phyloP scores from a whole-genome alignment of 2,888 invertebrate genomes.

The Slavum lentiscoides region DNA sequence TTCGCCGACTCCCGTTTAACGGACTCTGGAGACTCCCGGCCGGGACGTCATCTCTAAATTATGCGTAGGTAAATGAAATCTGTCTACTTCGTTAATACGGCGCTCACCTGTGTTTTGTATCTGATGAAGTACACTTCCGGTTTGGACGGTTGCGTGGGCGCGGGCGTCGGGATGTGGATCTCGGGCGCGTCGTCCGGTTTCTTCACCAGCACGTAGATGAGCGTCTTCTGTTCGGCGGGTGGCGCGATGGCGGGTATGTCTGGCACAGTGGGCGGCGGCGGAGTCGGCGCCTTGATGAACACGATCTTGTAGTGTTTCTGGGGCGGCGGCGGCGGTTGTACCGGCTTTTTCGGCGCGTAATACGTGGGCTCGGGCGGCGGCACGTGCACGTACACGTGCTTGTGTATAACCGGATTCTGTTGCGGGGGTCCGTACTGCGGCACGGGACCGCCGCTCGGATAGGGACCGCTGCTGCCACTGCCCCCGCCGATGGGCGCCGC shows the following conservation, averaged over 20 bases:
- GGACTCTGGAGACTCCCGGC: no score
- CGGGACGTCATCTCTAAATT: no score
- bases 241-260: constrained; percentile 67
- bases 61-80: no score
- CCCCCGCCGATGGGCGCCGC: constrained; percentile 62
- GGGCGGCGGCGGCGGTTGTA: constrained; percentile 63
- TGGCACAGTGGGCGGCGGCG: constrained; percentile 63
- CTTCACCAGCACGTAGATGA: constrained; percentile 86
- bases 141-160: constrained; percentile 83
- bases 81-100: not conserved
- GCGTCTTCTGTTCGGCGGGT: constrained; percentile 85
- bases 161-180: constrained; percentile 75
- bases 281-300: constrained; percentile 73
- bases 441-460: constrained; percentile 65
- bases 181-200: constrained; percentile 84
- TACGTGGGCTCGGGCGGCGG: constrained; percentile 82
- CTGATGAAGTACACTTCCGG: constrained; percentile 90
- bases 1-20: no score
- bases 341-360: constrained; percentile 69
- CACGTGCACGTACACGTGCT: constrained; percentile 88
- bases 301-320: constrained; percentile 85
- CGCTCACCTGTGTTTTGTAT: constrained; percentile 77
- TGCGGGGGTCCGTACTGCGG: constrained; percentile 74
- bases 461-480: constrained; percentile 56
- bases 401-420: constrained; percentile 79